Percentiles rank a stretch among this genome's conserved stretches.
Conservation (phyloP, 2,888 invertebrate genomes). For the Torymus aiolomorphi region DNA sequence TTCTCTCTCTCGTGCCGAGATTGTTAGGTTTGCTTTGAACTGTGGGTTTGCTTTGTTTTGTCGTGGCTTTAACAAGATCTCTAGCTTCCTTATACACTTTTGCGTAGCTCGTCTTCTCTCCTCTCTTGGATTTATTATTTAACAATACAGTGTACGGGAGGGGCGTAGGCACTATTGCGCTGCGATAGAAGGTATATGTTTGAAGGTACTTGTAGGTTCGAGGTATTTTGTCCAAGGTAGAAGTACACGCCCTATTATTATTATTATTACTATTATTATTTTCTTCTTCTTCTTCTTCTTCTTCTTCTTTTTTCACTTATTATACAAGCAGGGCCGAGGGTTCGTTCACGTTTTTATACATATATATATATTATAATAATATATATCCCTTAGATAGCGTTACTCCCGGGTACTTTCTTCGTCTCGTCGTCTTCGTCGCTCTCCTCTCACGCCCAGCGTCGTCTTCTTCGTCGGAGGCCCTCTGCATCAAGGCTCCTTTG, state of each 20-base stretch:
- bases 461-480: constrained; percentile 54
- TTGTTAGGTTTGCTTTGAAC: constrained; percentile 34
- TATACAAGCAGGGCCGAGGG: constrained; percentile 31
- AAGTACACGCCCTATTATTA: constrained; percentile 35
- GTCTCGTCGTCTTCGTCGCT: constrained; percentile 49
- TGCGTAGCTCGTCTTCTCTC: constrained; percentile 43
- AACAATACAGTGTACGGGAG: constrained; percentile 57
- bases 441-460: neutral
- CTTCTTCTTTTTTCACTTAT: neutral
- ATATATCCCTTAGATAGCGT: constrained; percentile 34
- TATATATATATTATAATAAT: too few relatives aligned
- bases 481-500: constrained; percentile 62
- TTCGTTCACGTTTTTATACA: neutral
- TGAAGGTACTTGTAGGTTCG: constrained; percentile 75
- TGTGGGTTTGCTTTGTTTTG: constrained; percentile 3
- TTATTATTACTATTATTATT: neutral
- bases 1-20: constrained; percentile 7
- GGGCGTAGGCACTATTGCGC: constrained; percentile 74
- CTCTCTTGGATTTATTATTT: constrained; percentile 22
- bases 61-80: constrained; percentile 1
- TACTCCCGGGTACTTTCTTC: constrained; percentile 41
- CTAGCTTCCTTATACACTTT: constrained; percentile 29
- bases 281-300: neutral
- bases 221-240: constrained; percentile 73
- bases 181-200: constrained; percentile 70